Evolutionary conservation across 1,140 invertebrate species (phyloP), one percentile per base, ranked within the genome.

Genomic region (Orchesella cincta): DNA sequence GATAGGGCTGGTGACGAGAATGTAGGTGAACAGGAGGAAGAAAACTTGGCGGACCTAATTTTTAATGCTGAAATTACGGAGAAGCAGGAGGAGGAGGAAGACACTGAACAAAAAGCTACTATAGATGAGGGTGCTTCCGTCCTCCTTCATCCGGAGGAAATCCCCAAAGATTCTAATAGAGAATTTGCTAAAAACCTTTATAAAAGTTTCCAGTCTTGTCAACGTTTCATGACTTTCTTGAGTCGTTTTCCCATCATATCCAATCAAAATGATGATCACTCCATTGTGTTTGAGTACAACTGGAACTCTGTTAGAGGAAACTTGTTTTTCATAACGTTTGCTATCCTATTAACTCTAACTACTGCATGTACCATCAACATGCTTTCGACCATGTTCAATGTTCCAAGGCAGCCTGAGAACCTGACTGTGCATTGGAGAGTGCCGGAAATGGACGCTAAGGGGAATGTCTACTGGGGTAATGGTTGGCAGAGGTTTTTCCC

Each of bases 271-370:
- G 71, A 73, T 1, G 36, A 73, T 23, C 39, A 73, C 26, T 73
- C 71, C 1, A 36, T 36, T 39, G 71, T 46, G 18, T 73, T 39
- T 23, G 39, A 36, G 23, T 73, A 39, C 36, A n/a, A 36, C 20
- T 73, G 71, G 71, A 14, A 20, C 5, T 73, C 71, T 12, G 3
- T 36, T 39, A 8, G 36, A 5, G 71, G 71, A 26, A 23, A 16
- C 35, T n/a, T 73, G 14, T 73, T 73, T 26, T 73, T 73, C 36
- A 26, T 73, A 8, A 73, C 34, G 14, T 36, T 36, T 73, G 71
- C 23, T 39, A 23, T 39, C 5, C 34, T 73, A n/a, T 16, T 18
- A 14, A 3, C 46, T 35, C 3, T 34, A 8, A 36, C 67, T 12
- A 29, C 31, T 36, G 3, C 46, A 39, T 39, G 34, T 23, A 46